These are phyloP conservation scores for Lamproptera curius DNA, from an alignment of 2,888 invertebrate genomes.

Conservation along the genomic window DNA sequence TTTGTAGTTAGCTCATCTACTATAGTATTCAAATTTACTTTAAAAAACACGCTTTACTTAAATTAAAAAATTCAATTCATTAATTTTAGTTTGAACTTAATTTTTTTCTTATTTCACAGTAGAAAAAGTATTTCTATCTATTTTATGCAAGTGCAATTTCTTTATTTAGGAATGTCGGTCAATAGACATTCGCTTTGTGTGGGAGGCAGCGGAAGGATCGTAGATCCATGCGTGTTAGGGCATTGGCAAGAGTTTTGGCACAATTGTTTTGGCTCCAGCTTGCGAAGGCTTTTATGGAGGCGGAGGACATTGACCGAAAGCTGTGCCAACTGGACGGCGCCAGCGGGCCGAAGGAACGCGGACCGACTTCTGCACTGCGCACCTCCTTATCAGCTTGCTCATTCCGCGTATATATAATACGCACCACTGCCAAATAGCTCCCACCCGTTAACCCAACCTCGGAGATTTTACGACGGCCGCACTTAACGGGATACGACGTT, in stretches of 20 bases:
- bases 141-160: no score
- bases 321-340: conserved; percentile 74
- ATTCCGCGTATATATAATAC: conserved; percentile 47
- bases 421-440: conserved; percentile 60
- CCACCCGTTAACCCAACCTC: conserved; percentile 28
- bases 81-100: no score
- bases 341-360: conserved; percentile 67
- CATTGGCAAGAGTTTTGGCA: conserved; percentile 69
- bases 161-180: no score
- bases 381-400: conserved; percentile 48
- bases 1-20: no score
- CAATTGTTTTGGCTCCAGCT: conserved; percentile 71
- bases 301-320: conserved; percentile 69
- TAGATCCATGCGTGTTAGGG: conserved; percentile 71
- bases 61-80: no score
- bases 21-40: no score
- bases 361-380: conserved; percentile 70
- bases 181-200: conserved; percentile 44
- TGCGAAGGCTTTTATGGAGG: conserved; percentile 69
- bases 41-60: no score
- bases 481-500: conserved; percentile 13
- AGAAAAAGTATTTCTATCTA: no score
- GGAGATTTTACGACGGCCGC: conserved; percentile 15
- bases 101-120: no score
- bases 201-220: conserved; percentile 51